phyloP scores from a whole-genome alignment of 2,888 invertebrate genomes.

The Bruchidius siliquastri region DNA sequence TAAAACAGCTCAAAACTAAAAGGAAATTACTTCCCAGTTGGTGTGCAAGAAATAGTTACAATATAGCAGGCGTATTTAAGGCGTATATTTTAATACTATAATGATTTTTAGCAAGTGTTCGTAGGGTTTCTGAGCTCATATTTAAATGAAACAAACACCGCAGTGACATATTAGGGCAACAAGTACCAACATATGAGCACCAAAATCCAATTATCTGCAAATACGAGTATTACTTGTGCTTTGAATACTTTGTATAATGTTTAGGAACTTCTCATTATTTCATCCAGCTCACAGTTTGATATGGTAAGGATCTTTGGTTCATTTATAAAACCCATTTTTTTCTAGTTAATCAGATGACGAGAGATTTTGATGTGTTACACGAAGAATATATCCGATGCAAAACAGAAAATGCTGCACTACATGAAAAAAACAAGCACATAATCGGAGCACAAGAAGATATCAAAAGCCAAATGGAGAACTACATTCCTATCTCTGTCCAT shows the following conservation, averaged over 20 bases:
- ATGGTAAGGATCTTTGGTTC: no score
- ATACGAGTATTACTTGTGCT: no score
- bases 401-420: conserved; percentile 55
- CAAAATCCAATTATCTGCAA: background rate
- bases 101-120: background rate
- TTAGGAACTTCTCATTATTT: no score
- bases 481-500: conserved; percentile 62
- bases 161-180: background rate
- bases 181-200: background rate
- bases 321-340: no score
- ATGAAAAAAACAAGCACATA: conserved; percentile 56
- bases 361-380: conserved; percentile 62
- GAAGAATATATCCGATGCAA: conserved; percentile 58
- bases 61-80: background rate
- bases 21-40: no score
- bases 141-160: background rate
- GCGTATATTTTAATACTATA: background rate
- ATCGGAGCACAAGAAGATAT: conserved; percentile 52
- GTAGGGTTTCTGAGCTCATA: background rate
- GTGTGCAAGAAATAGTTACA: no score
- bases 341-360: conserved; percentile 58
- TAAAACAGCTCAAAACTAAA: no score
- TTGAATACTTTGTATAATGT: no score
- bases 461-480: conserved; percentile 51
- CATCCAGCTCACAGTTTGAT: no score